Percentiles rank a stretch among this genome's conserved stretches.
Conservation (phyloP, 92 coral and sea anemone genomes). For the Umimayanthus chanpuru region DNA sequence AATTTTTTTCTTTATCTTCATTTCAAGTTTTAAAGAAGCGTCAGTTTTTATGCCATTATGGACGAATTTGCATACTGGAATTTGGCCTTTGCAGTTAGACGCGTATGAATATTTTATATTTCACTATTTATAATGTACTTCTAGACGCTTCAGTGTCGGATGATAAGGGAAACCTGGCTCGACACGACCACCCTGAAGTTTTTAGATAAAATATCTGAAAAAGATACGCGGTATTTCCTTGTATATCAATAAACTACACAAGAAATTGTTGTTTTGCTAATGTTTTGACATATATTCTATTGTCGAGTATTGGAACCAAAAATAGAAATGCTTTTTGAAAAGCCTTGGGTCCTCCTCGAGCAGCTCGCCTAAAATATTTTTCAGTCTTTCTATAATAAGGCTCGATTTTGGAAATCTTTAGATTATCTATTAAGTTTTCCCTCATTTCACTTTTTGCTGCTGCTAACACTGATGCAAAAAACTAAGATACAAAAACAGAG, state of each 20-base stretch:
- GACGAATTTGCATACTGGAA: conserved; percentile 22
- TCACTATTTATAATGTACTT: not conserved
- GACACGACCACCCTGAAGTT: conserved; percentile 5
- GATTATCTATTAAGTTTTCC: not conserved
- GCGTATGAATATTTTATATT: conserved; percentile 43
- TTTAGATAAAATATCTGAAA: not conserved
- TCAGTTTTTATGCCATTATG: not conserved
- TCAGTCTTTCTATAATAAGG: not conserved
- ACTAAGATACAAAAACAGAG: too few relatives aligned
- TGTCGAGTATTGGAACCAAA: conserved; percentile 3
- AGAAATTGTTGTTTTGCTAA: not conserved
- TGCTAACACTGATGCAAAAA: too few relatives aligned
- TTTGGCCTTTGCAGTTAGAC: conserved; percentile 2
- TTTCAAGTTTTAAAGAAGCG: not conserved
- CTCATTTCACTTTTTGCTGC: not conserved
- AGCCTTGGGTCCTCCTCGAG: not conserved
- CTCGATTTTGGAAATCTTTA: not conserved
- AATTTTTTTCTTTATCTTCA: not conserved
- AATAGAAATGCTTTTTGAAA: not conserved
- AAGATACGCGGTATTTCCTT: not conserved
- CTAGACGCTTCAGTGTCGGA: not conserved
- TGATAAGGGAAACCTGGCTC: not conserved
- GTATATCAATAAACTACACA: not conserved
- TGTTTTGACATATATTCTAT: conserved; percentile 19
- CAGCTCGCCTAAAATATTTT: not conserved